These are phyloP conservation scores for Meles meles DNA, from an alignment of 2,113 vertebrate species.

Conservation along the genomic window DNA sequence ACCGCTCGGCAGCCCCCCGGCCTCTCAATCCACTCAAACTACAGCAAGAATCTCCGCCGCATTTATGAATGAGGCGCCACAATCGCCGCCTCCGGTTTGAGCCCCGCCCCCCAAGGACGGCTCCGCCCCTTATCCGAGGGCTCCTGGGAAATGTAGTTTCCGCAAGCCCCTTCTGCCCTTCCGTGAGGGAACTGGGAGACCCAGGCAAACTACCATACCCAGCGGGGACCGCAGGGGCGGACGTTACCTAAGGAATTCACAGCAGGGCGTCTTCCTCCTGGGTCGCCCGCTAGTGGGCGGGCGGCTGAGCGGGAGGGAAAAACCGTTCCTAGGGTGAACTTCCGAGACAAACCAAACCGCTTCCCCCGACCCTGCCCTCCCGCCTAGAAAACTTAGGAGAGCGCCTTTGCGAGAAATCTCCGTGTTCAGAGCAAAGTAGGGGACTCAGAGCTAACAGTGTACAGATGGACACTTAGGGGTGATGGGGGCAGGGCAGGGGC, in stretches of 20 bases:
- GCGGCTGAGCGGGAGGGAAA: rapidly evolving
- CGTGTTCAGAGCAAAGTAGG: neutral
- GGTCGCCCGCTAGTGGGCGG: rapidly evolving
- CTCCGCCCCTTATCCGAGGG: neutral
- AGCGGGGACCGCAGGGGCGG: rapidly evolving
- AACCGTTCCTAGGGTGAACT: neutral
- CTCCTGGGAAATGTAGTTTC: conserved; percentile 71
- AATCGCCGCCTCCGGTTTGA: rapidly evolving
- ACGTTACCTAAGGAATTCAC: conserved; percentile 4
- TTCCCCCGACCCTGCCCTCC: too few relatives aligned
- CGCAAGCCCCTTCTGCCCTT: rapidly evolving
- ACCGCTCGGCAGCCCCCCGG: rapidly evolving
- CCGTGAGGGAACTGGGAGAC: rapidly evolving
- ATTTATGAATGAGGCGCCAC: conserved; percentile 52
- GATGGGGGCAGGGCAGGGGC: neutral
- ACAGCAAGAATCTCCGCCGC: rapidly evolving
- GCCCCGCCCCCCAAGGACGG: neutral
- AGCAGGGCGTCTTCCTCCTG: rapidly evolving
- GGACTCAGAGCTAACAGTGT: neutral
- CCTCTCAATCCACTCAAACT: rapidly evolving
- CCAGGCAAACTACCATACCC: conserved; percentile 69
- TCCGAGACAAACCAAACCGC: rapidly evolving
- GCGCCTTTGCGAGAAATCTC: rapidly evolving
- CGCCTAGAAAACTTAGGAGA: neutral
- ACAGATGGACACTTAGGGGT: neutral